These are phyloP conservation scores for Pogonomyrmex californicus DNA, from an alignment of 1,140 invertebrate genomes.

Conservation along the genomic window DNA sequence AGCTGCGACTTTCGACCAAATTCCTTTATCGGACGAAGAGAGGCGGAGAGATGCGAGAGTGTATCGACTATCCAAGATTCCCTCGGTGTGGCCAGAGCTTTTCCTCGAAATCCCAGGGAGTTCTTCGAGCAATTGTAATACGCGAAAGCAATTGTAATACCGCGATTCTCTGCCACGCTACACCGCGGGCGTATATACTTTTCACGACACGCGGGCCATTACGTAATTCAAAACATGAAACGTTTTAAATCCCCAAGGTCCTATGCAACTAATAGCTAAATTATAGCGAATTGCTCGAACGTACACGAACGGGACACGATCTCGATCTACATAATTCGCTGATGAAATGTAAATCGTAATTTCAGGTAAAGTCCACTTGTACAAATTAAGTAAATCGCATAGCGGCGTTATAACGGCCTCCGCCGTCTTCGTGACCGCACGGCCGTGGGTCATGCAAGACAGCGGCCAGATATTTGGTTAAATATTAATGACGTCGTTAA, in stretches of 20 bases:
- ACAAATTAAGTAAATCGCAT: conserved; percentile 74
- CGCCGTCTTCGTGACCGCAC: conserved; percentile 65
- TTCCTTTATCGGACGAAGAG: conserved; percentile 30
- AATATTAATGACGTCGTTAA: conserved; percentile 87
- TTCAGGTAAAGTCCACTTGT: conserved; percentile 61
- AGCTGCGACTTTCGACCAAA: conserved; percentile 59
- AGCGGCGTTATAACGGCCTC: conserved; percentile 54
- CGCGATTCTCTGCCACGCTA: background rate
- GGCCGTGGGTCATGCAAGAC: conserved; percentile 71
- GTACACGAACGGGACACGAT: conserved; percentile 48
- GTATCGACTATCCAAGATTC: conserved; percentile 10
- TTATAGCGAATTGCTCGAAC: conserved; percentile 39
- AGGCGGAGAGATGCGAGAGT: background rate
- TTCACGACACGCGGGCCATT: conserved; percentile 49
- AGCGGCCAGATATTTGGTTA: conserved; percentile 84
- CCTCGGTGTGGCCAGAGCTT: background rate
- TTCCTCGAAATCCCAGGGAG: background rate
- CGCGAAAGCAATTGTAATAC: background rate
- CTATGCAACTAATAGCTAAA: conserved; percentile 51
- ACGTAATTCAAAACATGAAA: conserved; percentile 51
- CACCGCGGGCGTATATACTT: conserved; percentile 30
- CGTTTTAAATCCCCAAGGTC: conserved; percentile 40
- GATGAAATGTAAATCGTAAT: conserved; percentile 62
- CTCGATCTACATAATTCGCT: conserved; percentile 55
- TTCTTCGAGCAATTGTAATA: conserved; percentile 19